Evolutionary conservation across 2,113 vertebrate genomes (phyloP).

Genomic region (Anas platyrhynchos): DNA sequence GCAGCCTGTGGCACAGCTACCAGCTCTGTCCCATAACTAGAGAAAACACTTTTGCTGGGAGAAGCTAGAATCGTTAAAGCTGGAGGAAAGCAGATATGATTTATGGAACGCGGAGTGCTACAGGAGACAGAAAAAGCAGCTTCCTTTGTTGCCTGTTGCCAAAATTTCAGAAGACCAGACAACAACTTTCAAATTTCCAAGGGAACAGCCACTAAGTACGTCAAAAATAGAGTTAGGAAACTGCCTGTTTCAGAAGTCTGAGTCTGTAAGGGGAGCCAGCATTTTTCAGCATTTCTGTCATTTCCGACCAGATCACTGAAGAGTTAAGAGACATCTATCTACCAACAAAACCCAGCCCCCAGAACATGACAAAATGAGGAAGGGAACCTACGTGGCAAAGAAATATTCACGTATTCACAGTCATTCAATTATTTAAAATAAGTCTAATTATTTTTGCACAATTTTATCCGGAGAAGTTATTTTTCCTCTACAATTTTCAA

Average conservation of each 20-base stretch:
- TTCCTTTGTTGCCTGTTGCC: slow-evolving; percentile 46
- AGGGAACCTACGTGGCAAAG: neutral
- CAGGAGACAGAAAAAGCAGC: slow-evolving; percentile 26
- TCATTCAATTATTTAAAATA: neutral
- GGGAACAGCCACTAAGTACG: slow-evolving; percentile 50
- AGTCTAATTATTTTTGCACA: neutral
- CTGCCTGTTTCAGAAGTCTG: slow-evolving; percentile 20
- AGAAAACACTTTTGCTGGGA: neutral
- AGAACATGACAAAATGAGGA: neutral
- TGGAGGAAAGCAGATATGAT: neutral
- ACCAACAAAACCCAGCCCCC: neutral
- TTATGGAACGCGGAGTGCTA: neutral
- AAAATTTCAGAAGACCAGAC: slow-evolving; percentile 44
- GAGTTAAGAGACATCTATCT: slow-evolving; percentile 18
- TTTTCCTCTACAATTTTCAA: neutral
- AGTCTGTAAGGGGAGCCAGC: neutral
- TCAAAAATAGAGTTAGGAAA: slow-evolving; percentile 56
- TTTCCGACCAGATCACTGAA: neutral
- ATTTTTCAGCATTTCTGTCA: slow-evolving; percentile 28
- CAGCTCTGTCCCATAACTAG: neutral
- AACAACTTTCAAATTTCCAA: slow-evolving; percentile 59
- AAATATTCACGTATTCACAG: neutral
- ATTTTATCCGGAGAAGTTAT: neutral
- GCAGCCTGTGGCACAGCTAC: neutral
- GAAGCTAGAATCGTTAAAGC: neutral